phyloP scores from a whole-genome alignment of 2,888 invertebrate genomes.

The Cephus rjabovi region DNA sequence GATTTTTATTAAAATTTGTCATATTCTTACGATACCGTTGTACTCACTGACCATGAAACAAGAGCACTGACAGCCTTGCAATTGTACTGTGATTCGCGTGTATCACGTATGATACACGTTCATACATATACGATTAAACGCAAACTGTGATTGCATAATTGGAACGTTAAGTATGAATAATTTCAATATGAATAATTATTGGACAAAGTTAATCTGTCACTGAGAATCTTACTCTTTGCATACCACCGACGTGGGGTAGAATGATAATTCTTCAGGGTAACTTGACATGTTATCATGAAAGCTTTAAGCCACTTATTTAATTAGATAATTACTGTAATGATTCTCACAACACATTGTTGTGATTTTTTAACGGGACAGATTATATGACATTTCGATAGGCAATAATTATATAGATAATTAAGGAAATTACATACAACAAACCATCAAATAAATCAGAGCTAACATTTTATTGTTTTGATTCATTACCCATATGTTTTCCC shows the following conservation, averaged over 20 bases:
- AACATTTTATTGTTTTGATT: neutral
- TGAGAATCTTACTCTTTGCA: neutral
- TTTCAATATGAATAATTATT: neutral
- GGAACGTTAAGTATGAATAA: neutral
- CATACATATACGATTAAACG: constrained; percentile 18
- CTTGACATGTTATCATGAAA: neutral
- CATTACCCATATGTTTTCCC: neutral
- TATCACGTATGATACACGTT: constrained; percentile 4
- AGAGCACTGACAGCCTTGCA: constrained; percentile 42
- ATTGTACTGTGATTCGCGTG: constrained; percentile 52
- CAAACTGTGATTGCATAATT: constrained; percentile 8
- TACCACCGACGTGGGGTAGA: neutral
- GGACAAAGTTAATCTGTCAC: neutral
- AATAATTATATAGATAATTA: constrained; percentile 21
- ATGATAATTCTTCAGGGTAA: neutral
- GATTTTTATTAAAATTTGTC: constrained; percentile 31
- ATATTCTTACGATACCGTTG: constrained; percentile 6
- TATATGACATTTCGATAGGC: neutral
- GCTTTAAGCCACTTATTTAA: neutral
- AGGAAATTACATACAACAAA: constrained; percentile 12
- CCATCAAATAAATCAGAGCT: constrained; percentile 5
- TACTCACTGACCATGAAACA: constrained; percentile 40
- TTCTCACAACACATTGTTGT: neutral
- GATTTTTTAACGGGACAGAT: neutral
- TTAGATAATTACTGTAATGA: neutral